Percentiles rank a stretch among this genome's conserved stretches.
Conservation (phyloP, 2,797 vertebrate species). For the Pseudopleuronectes americanus region DNA sequence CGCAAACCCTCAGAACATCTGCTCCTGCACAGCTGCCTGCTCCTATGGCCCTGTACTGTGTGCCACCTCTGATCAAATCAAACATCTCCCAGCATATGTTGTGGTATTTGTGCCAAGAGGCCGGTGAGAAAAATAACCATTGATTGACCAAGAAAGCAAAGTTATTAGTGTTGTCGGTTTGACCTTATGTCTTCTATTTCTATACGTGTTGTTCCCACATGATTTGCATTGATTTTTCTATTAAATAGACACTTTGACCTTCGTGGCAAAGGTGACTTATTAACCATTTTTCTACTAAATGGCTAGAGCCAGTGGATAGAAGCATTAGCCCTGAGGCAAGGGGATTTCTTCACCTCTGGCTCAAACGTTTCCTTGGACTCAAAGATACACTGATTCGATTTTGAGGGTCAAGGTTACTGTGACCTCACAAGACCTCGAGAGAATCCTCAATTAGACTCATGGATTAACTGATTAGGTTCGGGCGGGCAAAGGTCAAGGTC, state of each 20-base stretch:
- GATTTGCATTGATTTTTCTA: constrained; percentile 22
- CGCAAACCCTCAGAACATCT: constrained; percentile 57
- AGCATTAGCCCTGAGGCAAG: no score
- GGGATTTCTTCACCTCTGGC: no score
- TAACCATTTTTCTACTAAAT: no score
- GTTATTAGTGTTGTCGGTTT: not conserved
- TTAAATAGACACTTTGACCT: not conserved
- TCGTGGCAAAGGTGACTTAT: constrained; percentile 5
- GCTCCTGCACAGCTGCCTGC: constrained; percentile 52
- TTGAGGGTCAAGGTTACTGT: no score
- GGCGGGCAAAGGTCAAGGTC: no score
- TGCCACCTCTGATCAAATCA: constrained; percentile 24
- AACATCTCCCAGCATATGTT: constrained; percentile 31
- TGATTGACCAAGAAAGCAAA: not conserved
- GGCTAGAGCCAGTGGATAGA: no score
- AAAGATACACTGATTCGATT: no score
- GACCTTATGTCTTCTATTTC: not conserved
- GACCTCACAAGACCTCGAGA: no score
- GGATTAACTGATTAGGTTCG: no score
- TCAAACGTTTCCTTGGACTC: no score
- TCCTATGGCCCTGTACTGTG: not conserved
- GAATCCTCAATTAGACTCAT: no score
- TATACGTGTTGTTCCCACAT: not conserved
- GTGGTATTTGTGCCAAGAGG: constrained; percentile 25
- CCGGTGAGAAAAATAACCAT: constrained; percentile 3